Evolutionary conservation across 2,113 vertebrate species (phyloP), one percentile per base, ranked within the genome.

Genomic region (Talpa occidentalis): DNA sequence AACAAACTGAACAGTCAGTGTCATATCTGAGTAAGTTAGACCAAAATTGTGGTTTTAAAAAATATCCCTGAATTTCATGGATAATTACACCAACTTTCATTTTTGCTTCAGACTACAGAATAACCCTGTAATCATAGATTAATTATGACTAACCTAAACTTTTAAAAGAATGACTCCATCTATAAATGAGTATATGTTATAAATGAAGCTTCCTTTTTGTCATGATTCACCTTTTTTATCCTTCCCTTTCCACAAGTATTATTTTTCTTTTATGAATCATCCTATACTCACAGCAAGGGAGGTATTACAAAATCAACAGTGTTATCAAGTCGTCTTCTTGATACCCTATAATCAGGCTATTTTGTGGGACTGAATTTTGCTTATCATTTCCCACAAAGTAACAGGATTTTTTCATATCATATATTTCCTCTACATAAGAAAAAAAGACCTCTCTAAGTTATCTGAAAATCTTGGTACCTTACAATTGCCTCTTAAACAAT

Each of bases 131-230:
- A 56, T 96, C 66, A 86, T 64, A 70, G 67, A 94, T 95, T 93
- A 93, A 72, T 81, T 90, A 69, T 94, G 90, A 96, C 56, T 92
- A 96, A 96, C 89, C 93, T 69, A 74, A 96, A 81, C 32, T 93
- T 94, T 91, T 81, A 54, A 52, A 93, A 87, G 56, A 94, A 91
- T 59, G 81, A 91, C 93, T 94, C 24, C 54, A 93, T 90, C 66
- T 92, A 95, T 92, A 95, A 90, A 94, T 94, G 78, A 94, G 64
- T 40, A 16, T 80, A 37, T 66, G 77, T 56, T 26, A 37, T 79
- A 93, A 90, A 88, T 56, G 73, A 95, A 95, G n/a, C 85, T 94
- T 92, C 73, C 79, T 82, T 69, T 89, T 56, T 78, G 62, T 89
- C 79, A 49, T 74, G 69, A 91, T 59, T 95, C 76, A 93, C 88